Evolutionary conservation across 2,797 vertebrate genomes (phyloP), one percentile per base, ranked within the genome.

Genomic region (Crax fasciolata): DNA sequence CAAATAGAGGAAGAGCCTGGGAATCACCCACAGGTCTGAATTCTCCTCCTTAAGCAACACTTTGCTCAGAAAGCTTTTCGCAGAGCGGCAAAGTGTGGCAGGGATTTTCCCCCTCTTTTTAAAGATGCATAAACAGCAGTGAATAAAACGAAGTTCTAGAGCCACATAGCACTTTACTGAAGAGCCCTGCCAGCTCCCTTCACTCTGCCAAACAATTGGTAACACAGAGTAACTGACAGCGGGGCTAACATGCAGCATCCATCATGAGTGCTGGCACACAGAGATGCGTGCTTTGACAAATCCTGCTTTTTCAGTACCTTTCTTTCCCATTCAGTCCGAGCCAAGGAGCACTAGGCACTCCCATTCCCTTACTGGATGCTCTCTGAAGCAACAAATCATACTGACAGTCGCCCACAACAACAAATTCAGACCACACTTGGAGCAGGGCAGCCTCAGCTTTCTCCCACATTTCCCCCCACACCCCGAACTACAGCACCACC

Each of bases 1-100:
- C 94, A 94, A 95, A 93, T 19, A 97, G 80, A 95, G 71, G 77
- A 96, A 95, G 94, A 88, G 94, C 94, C 92, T 96, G 95, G 95
- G 96, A 97, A 97, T 95, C 72, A 95, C 94, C 84, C 78, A 58
- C 59, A 75, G 86, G 68, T 90, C 89, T 77, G 71, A 83, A 80
- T 92, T 88, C 75, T 95, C 82, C 73, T 82, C 54, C 80, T 92
- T 57, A 89, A 89, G 74, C 72, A 48, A 58, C 25, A 66, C 75
- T 93, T 92, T 75, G 58, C 79, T 95, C 2, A 0, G n/a, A 87
- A 93, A 72, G 79, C 48, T 41, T 90, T 91, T 57, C 48, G 67
- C 5, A 71, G 43, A 73, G 43, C 46, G 52, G 72, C 25, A 48
- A 59, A 74, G 66, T 13, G 8, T 61, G 51, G 28, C 65, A 83